These are phyloP conservation scores for Colletes latitarsis DNA, from an alignment of 1,140 invertebrate species.

Conservation along the genomic window DNA sequence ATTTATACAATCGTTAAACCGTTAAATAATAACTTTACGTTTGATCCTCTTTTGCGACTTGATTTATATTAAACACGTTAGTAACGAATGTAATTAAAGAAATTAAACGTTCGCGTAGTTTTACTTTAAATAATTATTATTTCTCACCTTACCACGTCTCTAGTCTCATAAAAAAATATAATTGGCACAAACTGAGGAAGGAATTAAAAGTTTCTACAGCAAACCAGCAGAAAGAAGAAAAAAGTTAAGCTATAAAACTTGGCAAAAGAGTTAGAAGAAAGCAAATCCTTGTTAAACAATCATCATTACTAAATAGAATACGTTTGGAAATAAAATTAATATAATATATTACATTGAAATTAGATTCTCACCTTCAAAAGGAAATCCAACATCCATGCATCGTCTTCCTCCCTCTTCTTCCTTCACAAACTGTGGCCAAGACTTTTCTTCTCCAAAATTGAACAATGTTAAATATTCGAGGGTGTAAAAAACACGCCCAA, in stretches of 20 bases:
- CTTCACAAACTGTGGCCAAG: neutral
- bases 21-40: conserved; percentile 14
- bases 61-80: conserved; percentile 6
- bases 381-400: conserved; percentile 14
- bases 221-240: conserved; percentile 47
- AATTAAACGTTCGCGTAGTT: neutral
- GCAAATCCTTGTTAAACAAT: conserved; percentile 56
- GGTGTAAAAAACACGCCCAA: neutral
- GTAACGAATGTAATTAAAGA: neutral
- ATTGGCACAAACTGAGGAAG: conserved; percentile 26
- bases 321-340: conserved; percentile 39
- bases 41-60: neutral
- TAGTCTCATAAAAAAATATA: conserved; percentile 16
- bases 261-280: conserved; percentile 53
- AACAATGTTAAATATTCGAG: neutral
- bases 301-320: conserved; percentile 41
- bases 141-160: neutral
- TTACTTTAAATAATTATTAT: neutral
- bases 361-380: conserved; percentile 52
- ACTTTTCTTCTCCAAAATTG: neutral
- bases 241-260: conserved; percentile 57
- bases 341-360: conserved; percentile 32
- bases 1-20: conserved; percentile 8
- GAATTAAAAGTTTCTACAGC: conserved; percentile 42
- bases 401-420: conserved; percentile 43